Evolutionary conservation across 2,113 vertebrate species (phyloP).

Genomic region (Parotia lawesii): DNA sequence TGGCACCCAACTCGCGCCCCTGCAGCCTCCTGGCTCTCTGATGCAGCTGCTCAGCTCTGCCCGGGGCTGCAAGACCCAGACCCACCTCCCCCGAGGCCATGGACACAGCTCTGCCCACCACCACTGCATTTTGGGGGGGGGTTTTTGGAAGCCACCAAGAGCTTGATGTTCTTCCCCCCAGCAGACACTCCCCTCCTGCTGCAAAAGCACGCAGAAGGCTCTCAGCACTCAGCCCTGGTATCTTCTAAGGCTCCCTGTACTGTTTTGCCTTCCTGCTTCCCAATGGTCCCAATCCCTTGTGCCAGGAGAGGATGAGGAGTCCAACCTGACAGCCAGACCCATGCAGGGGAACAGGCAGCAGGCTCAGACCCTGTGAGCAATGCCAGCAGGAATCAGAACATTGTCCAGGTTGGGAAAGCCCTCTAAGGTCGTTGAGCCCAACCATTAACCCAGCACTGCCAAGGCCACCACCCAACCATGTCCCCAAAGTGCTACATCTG

Average conservation of each 20-base stretch:
- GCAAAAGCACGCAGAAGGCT: neutral
- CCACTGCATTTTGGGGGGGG: neutral
- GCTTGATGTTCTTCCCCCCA: neutral
- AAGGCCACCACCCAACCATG: neutral
- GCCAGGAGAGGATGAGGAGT: neutral
- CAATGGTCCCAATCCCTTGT: neutral
- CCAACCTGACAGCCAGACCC: neutral
- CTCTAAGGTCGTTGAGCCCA: neutral
- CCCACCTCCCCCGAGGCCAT: fast-evolving
- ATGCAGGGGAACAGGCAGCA: neutral
- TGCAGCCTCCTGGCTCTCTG: neutral
- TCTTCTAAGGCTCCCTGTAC: neutral
- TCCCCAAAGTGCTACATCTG: neutral
- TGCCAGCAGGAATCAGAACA: fast-evolving
- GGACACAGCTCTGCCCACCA: neutral
- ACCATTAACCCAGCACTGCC: neutral
- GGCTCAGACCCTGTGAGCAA: fast-evolving
- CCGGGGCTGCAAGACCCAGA: neutral
- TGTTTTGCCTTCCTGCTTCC: neutral
- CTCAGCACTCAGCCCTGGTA: neutral
- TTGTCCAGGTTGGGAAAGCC: neutral
- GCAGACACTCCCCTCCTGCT: neutral
- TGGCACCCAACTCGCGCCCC: fast-evolving
- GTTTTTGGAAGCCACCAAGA: neutral
- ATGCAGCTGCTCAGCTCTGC: neutral